A percentile compares a stretch with the other conserved stretches of the same genome.
Evolutionary conservation across 1,140 invertebrate genomes (phyloP).

Genomic region (Drosophila ironensis): DNA sequence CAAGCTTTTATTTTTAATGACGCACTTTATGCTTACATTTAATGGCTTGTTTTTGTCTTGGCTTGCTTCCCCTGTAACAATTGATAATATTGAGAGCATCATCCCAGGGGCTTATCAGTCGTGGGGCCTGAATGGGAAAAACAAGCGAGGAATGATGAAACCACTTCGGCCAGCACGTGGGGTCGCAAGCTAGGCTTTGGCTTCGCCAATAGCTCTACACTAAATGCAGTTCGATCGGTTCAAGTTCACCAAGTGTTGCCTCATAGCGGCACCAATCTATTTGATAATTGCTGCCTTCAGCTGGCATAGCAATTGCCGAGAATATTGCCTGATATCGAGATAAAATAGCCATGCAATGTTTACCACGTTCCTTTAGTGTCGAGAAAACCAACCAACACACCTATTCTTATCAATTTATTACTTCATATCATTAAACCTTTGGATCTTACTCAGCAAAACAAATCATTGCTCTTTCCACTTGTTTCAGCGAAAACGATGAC

Average conservation of each 20-base stretch:
- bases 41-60: conserved; percentile 23
- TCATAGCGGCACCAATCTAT: conserved; percentile 9
- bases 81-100: conserved; percentile 32
- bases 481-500: conserved; percentile 38
- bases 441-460: conserved; percentile 1
- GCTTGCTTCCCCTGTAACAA: conserved; percentile 22
- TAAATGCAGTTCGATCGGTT: neutral
- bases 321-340: neutral
- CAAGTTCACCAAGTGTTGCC: conserved; percentile 15
- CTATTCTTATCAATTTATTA: conserved; percentile 29
- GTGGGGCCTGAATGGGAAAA: conserved; percentile 9
- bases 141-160: conserved; percentile 27
- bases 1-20: conserved; percentile 20
- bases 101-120: conserved; percentile 19
- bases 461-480: conserved; percentile 12
- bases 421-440: conserved; percentile 16
- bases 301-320: too few species aligned
- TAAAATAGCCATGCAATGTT: neutral
- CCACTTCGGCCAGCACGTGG: conserved; percentile 27
- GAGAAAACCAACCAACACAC: too few species aligned
- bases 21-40: conserved; percentile 41
- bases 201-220: neutral
- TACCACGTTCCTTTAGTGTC: neutral
- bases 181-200: conserved; percentile 10
- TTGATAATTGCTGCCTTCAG: too few species aligned